Conservation (phyloP, 2,888 invertebrate genomes). For the Melitaea athalia region DNA sequence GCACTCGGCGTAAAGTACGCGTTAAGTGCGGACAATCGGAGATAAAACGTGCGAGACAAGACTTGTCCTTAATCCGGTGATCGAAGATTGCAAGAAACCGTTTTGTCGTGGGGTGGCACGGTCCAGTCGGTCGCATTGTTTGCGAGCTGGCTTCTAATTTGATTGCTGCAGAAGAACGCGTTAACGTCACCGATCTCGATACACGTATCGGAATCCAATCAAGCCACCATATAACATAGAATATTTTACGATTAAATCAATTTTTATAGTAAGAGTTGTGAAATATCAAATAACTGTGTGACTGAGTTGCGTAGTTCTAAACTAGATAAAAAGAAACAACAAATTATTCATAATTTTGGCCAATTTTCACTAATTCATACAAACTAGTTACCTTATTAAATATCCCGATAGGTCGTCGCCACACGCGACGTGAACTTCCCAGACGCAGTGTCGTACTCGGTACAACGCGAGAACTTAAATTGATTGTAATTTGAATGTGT, state of each 20-base stretch:
- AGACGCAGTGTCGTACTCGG: constrained; percentile 68
- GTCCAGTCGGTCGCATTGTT: constrained; percentile 72
- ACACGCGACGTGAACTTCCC: constrained; percentile 67
- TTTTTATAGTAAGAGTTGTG: constrained; percentile 1
- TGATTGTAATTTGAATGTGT: constrained; percentile 76
- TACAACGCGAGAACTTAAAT: constrained; percentile 70
- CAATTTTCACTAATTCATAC: constrained; percentile 32
- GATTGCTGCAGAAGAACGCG: constrained; percentile 70
- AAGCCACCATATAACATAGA: constrained; percentile 52
- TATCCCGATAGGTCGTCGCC: constrained; percentile 60
- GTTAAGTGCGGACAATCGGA: constrained; percentile 82
- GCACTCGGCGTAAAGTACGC: constrained; percentile 80
- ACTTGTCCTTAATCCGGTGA: constrained; percentile 81
- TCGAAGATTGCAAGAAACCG: constrained; percentile 82
- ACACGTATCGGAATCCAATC: constrained; percentile 67
- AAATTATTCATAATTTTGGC: constrained; percentile 31
- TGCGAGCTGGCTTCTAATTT: constrained; percentile 70
- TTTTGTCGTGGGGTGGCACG: constrained; percentile 80
- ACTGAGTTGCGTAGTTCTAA: too few relatives aligned
- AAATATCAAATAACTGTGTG: too few relatives aligned
- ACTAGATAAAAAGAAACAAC: background rate
- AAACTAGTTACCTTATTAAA: constrained; percentile 58
- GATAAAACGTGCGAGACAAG: constrained; percentile 81
- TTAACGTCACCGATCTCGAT: constrained; percentile 65
- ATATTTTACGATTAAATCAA: background rate